Evolutionary conservation across 2,113 vertebrate species (phyloP), one percentile per base, ranked within the genome.

Genomic region (Chaenocephalus aceratus): DNA sequence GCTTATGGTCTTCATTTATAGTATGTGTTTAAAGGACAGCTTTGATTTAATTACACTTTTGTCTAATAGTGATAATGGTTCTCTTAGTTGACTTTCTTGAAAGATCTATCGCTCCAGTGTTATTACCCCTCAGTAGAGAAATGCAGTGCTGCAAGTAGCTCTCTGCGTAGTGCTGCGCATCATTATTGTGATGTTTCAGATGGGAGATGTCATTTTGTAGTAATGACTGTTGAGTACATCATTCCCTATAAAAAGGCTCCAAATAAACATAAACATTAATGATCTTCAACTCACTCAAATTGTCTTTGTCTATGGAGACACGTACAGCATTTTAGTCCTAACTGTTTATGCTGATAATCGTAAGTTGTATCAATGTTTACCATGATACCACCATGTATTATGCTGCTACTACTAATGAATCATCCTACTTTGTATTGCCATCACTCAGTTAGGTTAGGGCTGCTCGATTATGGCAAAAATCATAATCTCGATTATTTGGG

Each of bases 361-460:
- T 18, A 51, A 4, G 2, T 49, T 64, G 10, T 59, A 41, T 70
- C 58, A 66, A 7, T 67, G 9, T 80, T 74, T 54, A 54, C 46
- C 36, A n/a, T 65, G 2, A 74, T 52, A 4, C 12, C 10, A 44
- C 34, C 3, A 68, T 41, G 16, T 15, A 51, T 66, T 52, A 51
- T 51, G 51, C 5, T 51, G 48, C 34, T 51, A 10, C 41, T 23
- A 52, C 9, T 62, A 34, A 75, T 63, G 30, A 56, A 62, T 68
- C 18, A 45, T 70, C 64, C 4, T 15, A 6, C 10, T 49, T 67
- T 61, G 36, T 58, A n/a, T 46, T 67, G 45, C 34, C n/a, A 26
- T 70, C 26, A 26, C 13, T 44, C 48, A 51, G 26, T 13, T 41
- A n/a, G n/a, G n/a, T n/a, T n/a, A n/a, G n/a, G n/a, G n/a, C n/a